A percentile compares a stretch with the other conserved stretches of the same genome.
Conservation (phyloP, 2,113 vertebrate genomes). For the Turdus rufiventris region DNA sequence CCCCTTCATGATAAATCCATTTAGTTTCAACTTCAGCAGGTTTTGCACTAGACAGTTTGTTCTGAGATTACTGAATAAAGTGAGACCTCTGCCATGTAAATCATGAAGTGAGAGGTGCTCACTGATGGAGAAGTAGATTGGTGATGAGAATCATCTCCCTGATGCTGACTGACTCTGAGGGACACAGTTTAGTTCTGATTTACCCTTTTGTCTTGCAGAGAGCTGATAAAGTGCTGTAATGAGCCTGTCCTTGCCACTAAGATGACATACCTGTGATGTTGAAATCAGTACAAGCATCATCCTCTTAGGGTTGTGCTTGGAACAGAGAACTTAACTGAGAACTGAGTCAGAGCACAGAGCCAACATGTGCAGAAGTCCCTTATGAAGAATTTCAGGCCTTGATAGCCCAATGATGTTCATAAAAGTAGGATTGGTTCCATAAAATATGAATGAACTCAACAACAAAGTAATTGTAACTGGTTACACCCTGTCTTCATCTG, state of each 20-base stretch:
- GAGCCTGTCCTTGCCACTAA: background rate
- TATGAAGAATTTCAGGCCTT: background rate
- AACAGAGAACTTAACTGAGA: background rate
- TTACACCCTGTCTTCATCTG: background rate
- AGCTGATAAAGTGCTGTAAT: background rate
- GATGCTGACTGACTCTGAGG: background rate
- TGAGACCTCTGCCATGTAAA: background rate
- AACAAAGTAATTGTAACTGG: background rate
- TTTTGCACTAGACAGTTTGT: background rate
- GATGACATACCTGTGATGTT: background rate
- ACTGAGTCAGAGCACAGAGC: constrained; percentile 5
- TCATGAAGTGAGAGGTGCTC: background rate
- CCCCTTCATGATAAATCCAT: background rate
- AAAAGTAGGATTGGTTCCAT: constrained; percentile 7
- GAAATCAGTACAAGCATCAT: background rate
- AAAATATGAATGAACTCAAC: background rate
- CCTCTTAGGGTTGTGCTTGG: background rate
- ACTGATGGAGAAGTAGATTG: background rate
- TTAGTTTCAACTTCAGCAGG: background rate
- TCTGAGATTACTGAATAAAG: background rate
- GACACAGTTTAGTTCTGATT: background rate
- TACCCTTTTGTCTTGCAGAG: background rate
- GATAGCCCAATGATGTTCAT: constrained; percentile 4
- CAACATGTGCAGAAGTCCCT: background rate
- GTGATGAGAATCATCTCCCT: background rate